These are phyloP conservation scores for Gonocerus acuteangulatus DNA, from an alignment of 2,888 invertebrate species.

Conservation along the genomic window DNA sequence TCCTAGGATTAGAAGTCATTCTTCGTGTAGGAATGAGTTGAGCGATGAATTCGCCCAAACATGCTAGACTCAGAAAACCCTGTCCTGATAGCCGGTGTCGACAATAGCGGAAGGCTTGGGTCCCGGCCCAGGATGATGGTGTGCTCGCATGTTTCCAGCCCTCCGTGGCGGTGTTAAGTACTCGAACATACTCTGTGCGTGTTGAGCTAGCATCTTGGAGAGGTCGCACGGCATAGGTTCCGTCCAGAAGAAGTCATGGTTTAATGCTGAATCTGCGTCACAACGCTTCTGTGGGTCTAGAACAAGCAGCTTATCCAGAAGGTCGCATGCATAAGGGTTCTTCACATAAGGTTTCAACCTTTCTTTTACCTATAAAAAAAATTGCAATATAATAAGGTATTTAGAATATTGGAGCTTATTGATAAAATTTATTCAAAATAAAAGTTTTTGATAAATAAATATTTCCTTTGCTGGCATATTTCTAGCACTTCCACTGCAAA, in stretches of 20 bases:
- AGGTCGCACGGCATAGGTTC: conserved; percentile 92
- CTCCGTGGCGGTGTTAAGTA: conserved; percentile 72
- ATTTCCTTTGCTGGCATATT: no score
- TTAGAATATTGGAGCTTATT: no score
- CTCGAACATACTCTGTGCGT: conserved; percentile 90
- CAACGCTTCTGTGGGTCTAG: conserved; percentile 82
- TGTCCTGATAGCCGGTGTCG: conserved; percentile 79
- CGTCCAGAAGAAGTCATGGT: conserved; percentile 98
- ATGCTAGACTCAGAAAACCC: conserved; percentile 57
- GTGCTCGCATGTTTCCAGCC: conserved; percentile 58
- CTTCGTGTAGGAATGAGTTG: no score
- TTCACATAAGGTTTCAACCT: conserved; percentile 81
- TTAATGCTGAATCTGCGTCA: conserved; percentile 86
- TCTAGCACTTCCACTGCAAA: no score
- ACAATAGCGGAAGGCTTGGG: conserved; percentile 47
- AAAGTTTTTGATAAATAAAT: no score
- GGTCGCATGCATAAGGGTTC: conserved; percentile 84
- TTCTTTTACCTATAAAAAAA: conserved; percentile 56
- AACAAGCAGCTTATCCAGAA: conserved; percentile 83
- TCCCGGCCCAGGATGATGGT: conserved; percentile 41
- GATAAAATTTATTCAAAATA: no score
- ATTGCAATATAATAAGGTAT: no score
- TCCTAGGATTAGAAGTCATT: no score
- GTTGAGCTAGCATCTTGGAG: conserved; percentile 83
- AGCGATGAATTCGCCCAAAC: no score